A percentile compares a stretch with the other conserved stretches of the same genome.
Conservation (phyloP, 2,888 invertebrate species). For the Hoplodrina blanda region DNA sequence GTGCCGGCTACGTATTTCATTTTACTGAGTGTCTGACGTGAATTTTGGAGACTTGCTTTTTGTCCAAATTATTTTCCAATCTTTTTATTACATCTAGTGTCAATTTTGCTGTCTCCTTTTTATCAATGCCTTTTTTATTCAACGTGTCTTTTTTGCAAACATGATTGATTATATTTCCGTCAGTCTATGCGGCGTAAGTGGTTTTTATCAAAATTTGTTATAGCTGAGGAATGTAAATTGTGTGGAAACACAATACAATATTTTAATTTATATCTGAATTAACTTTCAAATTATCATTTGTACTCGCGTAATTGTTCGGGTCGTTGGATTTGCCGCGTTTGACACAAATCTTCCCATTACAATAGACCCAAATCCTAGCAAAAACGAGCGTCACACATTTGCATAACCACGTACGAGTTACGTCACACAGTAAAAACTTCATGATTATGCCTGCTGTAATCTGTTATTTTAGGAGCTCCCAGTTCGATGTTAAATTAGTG, state of each 20-base stretch:
- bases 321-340: conserved; percentile 73
- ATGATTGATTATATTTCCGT: conserved; percentile 58
- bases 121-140: conserved; percentile 63
- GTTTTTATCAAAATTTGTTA: conserved; percentile 46
- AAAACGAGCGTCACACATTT: conserved; percentile 75
- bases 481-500: conserved; percentile 67
- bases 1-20: conserved; percentile 90
- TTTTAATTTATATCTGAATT: conserved; percentile 61
- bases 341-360: conserved; percentile 78
- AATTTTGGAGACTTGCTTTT: conserved; percentile 89
- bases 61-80: conserved; percentile 88
- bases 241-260: conserved; percentile 48
- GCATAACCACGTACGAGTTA: conserved; percentile 73
- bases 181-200: conserved; percentile 42
- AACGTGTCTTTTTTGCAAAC: conserved; percentile 58
- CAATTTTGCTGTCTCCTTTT: conserved; percentile 77
- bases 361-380: conserved; percentile 76
- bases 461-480: conserved; percentile 68
- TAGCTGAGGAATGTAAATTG: conserved; percentile 43
- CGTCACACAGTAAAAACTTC: conserved; percentile 62
- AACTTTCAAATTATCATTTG: conserved; percentile 65
- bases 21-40: conserved; percentile 90
- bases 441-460: conserved; percentile 63
- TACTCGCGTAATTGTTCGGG: conserved; percentile 66
- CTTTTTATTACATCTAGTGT: conserved; percentile 85